Evolutionary conservation across 2,888 invertebrate genomes (phyloP).

Genomic region (Eremobia ochroleuca): DNA sequence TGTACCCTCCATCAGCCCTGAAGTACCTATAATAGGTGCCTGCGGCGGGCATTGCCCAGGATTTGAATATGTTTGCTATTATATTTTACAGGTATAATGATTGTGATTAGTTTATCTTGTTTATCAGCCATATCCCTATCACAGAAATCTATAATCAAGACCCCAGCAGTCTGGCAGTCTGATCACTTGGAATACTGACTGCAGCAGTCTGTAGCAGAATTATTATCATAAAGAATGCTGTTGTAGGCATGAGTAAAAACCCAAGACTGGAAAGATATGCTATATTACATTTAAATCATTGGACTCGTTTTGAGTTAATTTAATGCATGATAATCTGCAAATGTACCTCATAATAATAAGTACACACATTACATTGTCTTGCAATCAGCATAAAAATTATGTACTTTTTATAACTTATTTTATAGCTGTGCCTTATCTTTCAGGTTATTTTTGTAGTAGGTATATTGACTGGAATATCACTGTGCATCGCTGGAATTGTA

Average conservation of each 20-base stretch:
- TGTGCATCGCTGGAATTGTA: constrained; percentile 93
- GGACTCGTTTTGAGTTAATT: background rate
- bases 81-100: constrained; percentile 91
- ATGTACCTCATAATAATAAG: background rate
- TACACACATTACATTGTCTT: background rate
- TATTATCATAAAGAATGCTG: background rate
- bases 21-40: constrained; percentile 92
- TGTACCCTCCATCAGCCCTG: constrained; percentile 84
- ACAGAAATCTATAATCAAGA: background rate
- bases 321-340: background rate
- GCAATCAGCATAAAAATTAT: constrained; percentile 1
- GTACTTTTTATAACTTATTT: constrained; percentile 14
- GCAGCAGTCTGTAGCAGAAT: background rate
- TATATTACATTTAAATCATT: background rate
- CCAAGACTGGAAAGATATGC: background rate
- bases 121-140: too few relatives aligned
- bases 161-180: background rate
- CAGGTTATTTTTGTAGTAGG: constrained; percentile 93
- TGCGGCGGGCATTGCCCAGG: constrained; percentile 93
- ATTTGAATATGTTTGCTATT: constrained; percentile 94
- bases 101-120: background rate
- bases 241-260: background rate
- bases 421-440: constrained; percentile 64
- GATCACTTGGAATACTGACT: background rate
- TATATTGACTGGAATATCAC: constrained; percentile 92